phyloP scores from a whole-genome alignment of 2,888 invertebrate genomes.

The Helleia helle region DNA sequence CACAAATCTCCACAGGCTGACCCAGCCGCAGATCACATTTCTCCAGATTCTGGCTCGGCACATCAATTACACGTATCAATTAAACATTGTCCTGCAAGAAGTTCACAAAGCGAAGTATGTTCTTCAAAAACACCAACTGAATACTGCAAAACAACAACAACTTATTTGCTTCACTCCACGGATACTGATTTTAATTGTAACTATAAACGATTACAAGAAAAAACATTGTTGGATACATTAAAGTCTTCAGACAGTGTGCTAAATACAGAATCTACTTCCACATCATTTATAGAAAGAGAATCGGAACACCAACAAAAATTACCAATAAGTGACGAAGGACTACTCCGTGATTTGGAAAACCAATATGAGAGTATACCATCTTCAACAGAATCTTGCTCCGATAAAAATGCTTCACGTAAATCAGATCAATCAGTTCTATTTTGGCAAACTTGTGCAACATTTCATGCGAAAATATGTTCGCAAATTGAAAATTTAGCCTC shows the following conservation, averaged over 20 bases:
- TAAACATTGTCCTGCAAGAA: too few relatives aligned
- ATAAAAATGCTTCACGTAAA: neutral
- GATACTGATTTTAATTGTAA: neutral
- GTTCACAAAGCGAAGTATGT: slow-evolving; percentile 22
- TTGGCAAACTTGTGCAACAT: too few relatives aligned
- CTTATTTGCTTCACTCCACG: slow-evolving; percentile 37
- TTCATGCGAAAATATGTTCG: too few relatives aligned
- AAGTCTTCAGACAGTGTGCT: neutral
- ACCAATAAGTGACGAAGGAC: neutral
- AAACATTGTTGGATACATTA: slow-evolving; percentile 3
- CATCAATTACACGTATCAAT: too few relatives aligned
- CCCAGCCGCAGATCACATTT: too few relatives aligned
- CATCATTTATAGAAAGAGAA: neutral
- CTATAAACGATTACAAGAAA: neutral
- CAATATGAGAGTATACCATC: neutral
- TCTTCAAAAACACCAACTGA: slow-evolving; percentile 21
- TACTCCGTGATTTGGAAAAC: neutral
- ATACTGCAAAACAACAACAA: slow-evolving; percentile 26
- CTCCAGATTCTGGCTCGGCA: too few relatives aligned
- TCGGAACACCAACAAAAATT: neutral
- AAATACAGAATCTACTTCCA: neutral
- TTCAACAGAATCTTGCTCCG: neutral
- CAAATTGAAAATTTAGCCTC: too few relatives aligned
- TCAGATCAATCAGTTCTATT: too few relatives aligned
- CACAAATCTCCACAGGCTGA: slow-evolving; percentile 41